phyloP scores from a whole-genome alignment of 2,113 vertebrate genomes.

The Sigmodon hispidus region DNA sequence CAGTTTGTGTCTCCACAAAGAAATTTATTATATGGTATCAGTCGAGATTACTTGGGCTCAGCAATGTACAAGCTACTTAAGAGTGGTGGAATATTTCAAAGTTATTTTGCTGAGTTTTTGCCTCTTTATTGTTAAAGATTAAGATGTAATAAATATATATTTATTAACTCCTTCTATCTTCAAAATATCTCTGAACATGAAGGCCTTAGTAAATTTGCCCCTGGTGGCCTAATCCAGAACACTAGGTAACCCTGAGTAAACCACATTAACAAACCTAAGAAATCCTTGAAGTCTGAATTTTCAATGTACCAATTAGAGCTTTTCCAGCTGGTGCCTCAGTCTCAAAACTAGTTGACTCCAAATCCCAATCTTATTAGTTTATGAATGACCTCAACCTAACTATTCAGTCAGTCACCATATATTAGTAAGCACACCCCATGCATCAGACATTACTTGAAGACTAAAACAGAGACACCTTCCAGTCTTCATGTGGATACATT shows the following conservation, averaged over 20 bases:
- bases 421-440: background rate
- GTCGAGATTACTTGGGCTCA: constrained; percentile 53
- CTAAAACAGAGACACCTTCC: background rate
- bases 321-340: background rate
- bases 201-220: background rate
- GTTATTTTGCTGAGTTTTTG: background rate
- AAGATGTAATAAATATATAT: background rate
- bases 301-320: background rate
- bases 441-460: background rate
- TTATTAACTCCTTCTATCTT: background rate
- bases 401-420: background rate
- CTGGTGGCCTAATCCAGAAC: background rate
- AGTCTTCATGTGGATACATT: background rate
- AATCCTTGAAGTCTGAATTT: background rate
- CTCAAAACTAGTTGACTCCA: background rate
- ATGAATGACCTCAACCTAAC: background rate
- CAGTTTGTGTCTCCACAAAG: constrained; percentile 66
- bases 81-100: background rate
- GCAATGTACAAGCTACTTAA: too few species aligned
- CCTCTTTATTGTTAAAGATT: background rate
- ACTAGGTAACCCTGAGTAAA: background rate
- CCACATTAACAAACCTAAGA: background rate
- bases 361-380: background rate
- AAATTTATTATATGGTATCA: constrained; percentile 58
- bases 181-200: background rate